Percentiles rank a stretch among this genome's conserved stretches.
These are phyloP conservation scores for Hydrolagus colliei DNA, from an alignment of 2,797 vertebrate species.

Conservation along the genomic window DNA sequence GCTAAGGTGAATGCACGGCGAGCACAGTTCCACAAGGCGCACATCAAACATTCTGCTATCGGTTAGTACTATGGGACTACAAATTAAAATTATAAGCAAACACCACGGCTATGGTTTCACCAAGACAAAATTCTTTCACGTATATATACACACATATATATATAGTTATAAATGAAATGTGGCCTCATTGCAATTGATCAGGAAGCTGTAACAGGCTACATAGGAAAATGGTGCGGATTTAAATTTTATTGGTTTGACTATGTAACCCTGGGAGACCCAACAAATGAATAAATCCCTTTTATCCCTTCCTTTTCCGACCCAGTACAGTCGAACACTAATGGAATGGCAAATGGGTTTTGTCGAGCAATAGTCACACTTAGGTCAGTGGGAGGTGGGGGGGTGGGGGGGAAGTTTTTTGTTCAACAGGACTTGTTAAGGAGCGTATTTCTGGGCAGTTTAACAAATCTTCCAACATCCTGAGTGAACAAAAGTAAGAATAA, in stretches of 20 bases:
- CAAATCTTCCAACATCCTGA: too few relatives aligned
- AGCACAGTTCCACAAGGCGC: background rate
- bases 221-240: conserved; percentile 26
- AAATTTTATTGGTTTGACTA: conserved; percentile 30
- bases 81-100: conserved; percentile 30
- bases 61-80: conserved; percentile 18
- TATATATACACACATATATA: too few relatives aligned
- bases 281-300: conserved; percentile 5
- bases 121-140: conserved; percentile 16
- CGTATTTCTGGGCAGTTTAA: too few relatives aligned
- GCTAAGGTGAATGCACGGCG: background rate
- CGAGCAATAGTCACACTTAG: conserved; percentile 1
- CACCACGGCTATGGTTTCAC: conserved; percentile 23
- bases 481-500: too few relatives aligned
- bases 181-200: conserved; percentile 27
- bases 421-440: too few relatives aligned
- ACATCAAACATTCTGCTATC: conserved; percentile 27
- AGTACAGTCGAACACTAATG: conserved; percentile 20
- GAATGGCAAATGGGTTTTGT: background rate
- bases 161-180: conserved; percentile 20
- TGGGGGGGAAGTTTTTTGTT: background rate
- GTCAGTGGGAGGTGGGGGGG: background rate
- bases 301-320: background rate
- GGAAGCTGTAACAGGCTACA: conserved; percentile 28
- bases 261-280: conserved; percentile 27